Evolutionary conservation across 1,140 invertebrate genomes (phyloP).

Genomic region (Drosophila grimshawi): DNA sequence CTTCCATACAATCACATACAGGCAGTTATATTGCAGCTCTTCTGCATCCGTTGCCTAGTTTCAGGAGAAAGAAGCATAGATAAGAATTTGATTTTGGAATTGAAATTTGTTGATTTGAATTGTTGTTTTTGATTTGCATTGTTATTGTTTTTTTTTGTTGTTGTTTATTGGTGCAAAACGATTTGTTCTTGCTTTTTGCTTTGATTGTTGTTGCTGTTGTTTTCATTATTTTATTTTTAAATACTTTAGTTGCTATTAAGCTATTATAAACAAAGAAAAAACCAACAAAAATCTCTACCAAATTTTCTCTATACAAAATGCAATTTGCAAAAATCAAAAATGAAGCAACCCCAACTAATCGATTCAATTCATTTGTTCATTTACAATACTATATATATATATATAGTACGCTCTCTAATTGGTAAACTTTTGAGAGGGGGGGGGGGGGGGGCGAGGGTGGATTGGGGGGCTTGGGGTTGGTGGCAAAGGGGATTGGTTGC

Average conservation of each 20-base stretch:
- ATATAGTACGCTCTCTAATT: conserved; percentile 50
- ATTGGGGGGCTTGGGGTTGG: background rate
- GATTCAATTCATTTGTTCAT: conserved; percentile 14
- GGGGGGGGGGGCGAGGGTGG: background rate
- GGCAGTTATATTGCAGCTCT: conserved; percentile 83
- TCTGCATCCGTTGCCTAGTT: conserved; percentile 81
- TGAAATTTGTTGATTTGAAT: conserved; percentile 46
- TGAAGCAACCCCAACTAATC: conserved; percentile 49
- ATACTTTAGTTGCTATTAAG: conserved; percentile 45
- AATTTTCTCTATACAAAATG: conserved; percentile 71
- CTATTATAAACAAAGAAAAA: conserved; percentile 41
- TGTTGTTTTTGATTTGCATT: conserved; percentile 16
- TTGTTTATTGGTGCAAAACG: conserved; percentile 31
- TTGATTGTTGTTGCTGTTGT: conserved; percentile 34
- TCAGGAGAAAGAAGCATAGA: conserved; percentile 76
- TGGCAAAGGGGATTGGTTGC: conserved; percentile 10
- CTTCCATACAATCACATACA: conserved; percentile 84
- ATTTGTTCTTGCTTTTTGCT: conserved; percentile 33
- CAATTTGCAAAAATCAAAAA: conserved; percentile 72
- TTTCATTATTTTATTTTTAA: conserved; percentile 18
- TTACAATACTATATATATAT: conserved; percentile 23
- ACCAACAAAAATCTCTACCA: conserved; percentile 37
- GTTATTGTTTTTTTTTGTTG: conserved; percentile 35
- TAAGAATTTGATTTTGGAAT: conserved; percentile 51
- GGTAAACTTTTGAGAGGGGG: background rate